A percentile compares a stretch with the other conserved stretches of the same genome.
These are phyloP conservation scores for Onychomys torridus DNA, from an alignment of 2,797 vertebrate genomes.

Conservation along the genomic window DNA sequence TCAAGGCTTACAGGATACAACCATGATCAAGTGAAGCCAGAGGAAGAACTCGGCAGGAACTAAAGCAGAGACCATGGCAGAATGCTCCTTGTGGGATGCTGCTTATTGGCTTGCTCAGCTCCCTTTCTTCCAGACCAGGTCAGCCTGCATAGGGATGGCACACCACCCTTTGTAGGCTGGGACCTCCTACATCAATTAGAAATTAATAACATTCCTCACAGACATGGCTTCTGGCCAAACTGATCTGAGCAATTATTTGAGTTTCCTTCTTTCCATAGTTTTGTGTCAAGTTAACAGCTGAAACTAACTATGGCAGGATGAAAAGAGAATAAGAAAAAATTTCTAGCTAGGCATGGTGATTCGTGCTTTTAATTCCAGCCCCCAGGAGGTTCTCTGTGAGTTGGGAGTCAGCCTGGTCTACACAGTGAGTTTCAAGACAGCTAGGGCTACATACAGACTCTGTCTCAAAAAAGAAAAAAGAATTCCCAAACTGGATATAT, in stretches of 20 bases:
- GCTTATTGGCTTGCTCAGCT: not conserved
- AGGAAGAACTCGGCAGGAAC: not conserved
- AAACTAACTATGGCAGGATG: not conserved
- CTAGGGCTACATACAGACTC: not conserved
- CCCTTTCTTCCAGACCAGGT: not conserved
- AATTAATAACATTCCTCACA: not conserved
- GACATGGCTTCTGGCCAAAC: not conserved
- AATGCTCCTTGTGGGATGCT: not conserved
- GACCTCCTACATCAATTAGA: not conserved
- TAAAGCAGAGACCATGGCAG: not conserved
- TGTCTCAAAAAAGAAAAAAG: not conserved
- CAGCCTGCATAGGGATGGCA: not conserved
- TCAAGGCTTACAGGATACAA: not conserved
- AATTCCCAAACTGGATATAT: not conserved
- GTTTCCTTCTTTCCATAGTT: not conserved
- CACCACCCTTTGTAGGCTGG: not conserved
- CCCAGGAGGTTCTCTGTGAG: not conserved
- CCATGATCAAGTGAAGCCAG: not conserved
- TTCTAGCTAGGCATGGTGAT: not conserved
- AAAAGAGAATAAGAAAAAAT: not conserved
- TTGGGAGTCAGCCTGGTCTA: not conserved
- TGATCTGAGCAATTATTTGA: not conserved
- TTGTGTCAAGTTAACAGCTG: not conserved
- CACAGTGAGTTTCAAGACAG: not conserved
- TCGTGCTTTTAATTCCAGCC: not conserved